Evolutionary conservation across 2,888 invertebrate genomes (phyloP).

Genomic region (Podabrus alpinus): DNA sequence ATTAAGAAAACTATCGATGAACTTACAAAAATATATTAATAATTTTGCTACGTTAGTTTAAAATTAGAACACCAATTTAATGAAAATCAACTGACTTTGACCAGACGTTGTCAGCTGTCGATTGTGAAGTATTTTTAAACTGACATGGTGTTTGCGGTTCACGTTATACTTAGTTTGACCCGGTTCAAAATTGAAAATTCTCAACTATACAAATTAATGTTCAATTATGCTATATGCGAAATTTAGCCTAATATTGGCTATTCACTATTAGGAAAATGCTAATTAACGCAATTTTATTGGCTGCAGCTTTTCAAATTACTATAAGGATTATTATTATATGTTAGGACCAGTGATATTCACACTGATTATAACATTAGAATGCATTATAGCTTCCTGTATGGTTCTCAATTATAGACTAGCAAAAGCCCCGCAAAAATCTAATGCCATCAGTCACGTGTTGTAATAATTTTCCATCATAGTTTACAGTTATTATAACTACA

Average conservation of each 20-base stretch:
- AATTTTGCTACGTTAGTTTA: constrained; percentile 17
- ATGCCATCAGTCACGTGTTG: constrained; percentile 32
- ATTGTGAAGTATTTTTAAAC: constrained; percentile 38
- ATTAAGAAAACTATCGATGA: not conserved
- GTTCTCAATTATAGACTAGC: constrained; percentile 30
- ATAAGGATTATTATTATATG: constrained; percentile 24
- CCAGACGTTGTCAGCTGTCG: constrained; percentile 39
- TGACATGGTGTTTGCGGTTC: constrained; percentile 24
- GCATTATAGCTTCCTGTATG: constrained; percentile 30
- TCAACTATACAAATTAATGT: constrained; percentile 7
- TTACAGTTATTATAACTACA: constrained; percentile 28
- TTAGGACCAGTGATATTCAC: constrained; percentile 29
- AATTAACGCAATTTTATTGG: constrained; percentile 24
- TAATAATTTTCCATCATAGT: constrained; percentile 23
- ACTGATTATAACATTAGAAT: constrained; percentile 31
- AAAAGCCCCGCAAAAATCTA: constrained; percentile 28
- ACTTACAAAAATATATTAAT: constrained; percentile 12
- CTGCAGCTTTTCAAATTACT: constrained; percentile 18
- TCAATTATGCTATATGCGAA: not conserved
- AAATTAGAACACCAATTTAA: constrained; percentile 12
- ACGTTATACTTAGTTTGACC: constrained; percentile 23
- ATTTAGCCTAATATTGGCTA: not conserved
- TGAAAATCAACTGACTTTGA: constrained; percentile 16
- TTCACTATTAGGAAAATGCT: constrained; percentile 5
- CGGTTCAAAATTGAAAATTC: constrained; percentile 20